Conservation (phyloP, 1,140 invertebrate genomes). For the Drosophila mauritiana region DNA sequence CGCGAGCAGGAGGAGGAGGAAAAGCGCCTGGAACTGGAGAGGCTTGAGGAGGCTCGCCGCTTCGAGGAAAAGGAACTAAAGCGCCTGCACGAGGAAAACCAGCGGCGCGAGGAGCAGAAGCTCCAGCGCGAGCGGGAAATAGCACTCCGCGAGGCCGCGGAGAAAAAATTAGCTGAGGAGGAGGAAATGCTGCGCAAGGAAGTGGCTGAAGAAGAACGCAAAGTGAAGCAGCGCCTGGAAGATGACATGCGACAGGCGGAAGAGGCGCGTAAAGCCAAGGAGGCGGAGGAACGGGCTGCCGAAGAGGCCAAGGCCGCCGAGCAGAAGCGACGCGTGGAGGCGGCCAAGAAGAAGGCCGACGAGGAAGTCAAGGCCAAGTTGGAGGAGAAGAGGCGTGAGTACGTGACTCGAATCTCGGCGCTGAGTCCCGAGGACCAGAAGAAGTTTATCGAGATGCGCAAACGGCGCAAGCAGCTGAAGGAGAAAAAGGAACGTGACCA, state of each 20-base stretch:
- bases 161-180: slow-evolving; percentile 58
- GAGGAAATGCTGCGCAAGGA: slow-evolving; percentile 64
- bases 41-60: slow-evolving; percentile 61
- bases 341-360: slow-evolving; percentile 61
- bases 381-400: slow-evolving; percentile 57
- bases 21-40: slow-evolving; percentile 56
- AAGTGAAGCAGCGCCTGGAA: slow-evolving; percentile 52
- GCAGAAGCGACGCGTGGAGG: slow-evolving; percentile 54
- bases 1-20: slow-evolving; percentile 73
- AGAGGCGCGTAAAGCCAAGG: slow-evolving; percentile 50
- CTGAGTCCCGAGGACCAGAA: slow-evolving; percentile 69
- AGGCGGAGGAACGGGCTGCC: slow-evolving; percentile 49
- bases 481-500: slow-evolving; percentile 49
- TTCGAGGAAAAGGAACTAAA: slow-evolving; percentile 66
- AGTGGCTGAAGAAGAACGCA: slow-evolving; percentile 57
- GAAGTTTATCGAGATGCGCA: slow-evolving; percentile 76
- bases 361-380: slow-evolving; percentile 29
- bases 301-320: slow-evolving; percentile 48
- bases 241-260: slow-evolving; percentile 57
- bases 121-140: slow-evolving; percentile 66
- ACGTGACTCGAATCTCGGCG: slow-evolving; percentile 51
- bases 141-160: slow-evolving; percentile 46
- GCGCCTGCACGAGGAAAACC: slow-evolving; percentile 70
- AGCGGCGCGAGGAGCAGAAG: slow-evolving; percentile 51
- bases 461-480: slow-evolving; percentile 68